Evolutionary conservation across 92 coral and sea anemone genomes (phyloP), one percentile per base, ranked within the genome.

Genomic region (Porites rus): DNA sequence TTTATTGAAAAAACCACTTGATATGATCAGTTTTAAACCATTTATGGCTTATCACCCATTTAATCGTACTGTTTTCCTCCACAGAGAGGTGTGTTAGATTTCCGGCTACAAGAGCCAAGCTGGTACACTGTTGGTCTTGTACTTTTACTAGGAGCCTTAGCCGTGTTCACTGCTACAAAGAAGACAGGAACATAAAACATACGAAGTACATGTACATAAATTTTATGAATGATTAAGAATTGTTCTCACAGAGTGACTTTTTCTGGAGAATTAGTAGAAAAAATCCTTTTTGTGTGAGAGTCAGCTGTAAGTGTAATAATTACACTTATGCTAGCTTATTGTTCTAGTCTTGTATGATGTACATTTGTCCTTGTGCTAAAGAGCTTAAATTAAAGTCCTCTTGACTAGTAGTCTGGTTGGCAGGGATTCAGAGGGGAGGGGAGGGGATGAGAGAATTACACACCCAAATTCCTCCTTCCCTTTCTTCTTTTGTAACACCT

Each of bases 81-180:
- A 24, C 94, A 95, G 96, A 75, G 85, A 74, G 89, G 92, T 53
- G 92, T 93, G 56, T 75, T 94, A 76, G 96, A 96, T 81, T 96
- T 93, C 72, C 93, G 96, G 63, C 92, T 95, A 25, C 89, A 93
- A 66, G 98, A 96, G 53, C 99, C 99, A 79, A 96, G 98, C 79
- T 96, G 99, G 99, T 94, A 91, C 86, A 96, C 97, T 2, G 87
- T 95, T 84, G 93, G 95, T 7, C 76, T 93, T 68, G 98, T 94
- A 6, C 70, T 92, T 54, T 68, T 92, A 63, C 69, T 94, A 7
- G 95, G 93, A 69, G 67, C 90, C 14, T n/a, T 90, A 46, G 96
- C 87, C 18, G 91, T 87, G 68, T 51, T 92, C 72, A 88, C 87
- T 93, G 98, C 95, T 0, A 16, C 90, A 72, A 89, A 80, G 66